phyloP scores from a whole-genome alignment of 2,888 invertebrate species.

The Euplagia quadripunctaria region DNA sequence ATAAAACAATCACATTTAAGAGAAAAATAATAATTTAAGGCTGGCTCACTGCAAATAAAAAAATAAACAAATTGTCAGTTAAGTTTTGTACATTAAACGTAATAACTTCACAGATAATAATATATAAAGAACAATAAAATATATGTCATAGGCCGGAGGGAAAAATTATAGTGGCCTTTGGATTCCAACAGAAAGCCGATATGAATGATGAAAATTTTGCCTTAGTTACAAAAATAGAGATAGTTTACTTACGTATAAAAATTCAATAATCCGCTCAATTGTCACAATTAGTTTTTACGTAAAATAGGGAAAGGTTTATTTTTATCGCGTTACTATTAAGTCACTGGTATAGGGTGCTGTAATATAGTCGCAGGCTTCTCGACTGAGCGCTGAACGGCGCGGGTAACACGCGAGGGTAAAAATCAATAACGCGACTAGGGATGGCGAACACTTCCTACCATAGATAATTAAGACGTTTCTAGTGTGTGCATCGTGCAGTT shows the following conservation, averaged over 20 bases:
- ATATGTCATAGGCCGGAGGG: background rate
- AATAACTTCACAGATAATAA: background rate
- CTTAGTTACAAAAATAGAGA: background rate
- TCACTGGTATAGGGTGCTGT: background rate
- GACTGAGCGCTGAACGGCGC: slow-evolving; percentile 14
- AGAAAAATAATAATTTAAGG: no score
- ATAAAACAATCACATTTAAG: no score
- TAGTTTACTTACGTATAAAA: slow-evolving; percentile 31
- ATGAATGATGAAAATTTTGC: background rate
- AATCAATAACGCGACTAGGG: slow-evolving; percentile 49
- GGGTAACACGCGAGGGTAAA: slow-evolving; percentile 34
- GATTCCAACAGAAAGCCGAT: background rate
- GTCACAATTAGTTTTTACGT: slow-evolving; percentile 11
- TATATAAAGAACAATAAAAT: background rate
- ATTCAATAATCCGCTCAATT: slow-evolving; percentile 31
- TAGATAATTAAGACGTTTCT: slow-evolving; percentile 24
- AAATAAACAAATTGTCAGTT: no score
- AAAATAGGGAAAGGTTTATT: background rate
- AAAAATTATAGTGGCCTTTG: background rate
- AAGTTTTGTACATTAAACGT: no score
- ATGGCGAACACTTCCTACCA: slow-evolving; percentile 26
- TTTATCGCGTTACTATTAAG: background rate
- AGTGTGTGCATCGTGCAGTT: background rate
- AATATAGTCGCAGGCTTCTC: slow-evolving; percentile 14
- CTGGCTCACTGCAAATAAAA: no score